These are phyloP conservation scores for Cepaea hortensis DNA, from an alignment of 2,888 invertebrate genomes.

Conservation along the genomic window DNA sequence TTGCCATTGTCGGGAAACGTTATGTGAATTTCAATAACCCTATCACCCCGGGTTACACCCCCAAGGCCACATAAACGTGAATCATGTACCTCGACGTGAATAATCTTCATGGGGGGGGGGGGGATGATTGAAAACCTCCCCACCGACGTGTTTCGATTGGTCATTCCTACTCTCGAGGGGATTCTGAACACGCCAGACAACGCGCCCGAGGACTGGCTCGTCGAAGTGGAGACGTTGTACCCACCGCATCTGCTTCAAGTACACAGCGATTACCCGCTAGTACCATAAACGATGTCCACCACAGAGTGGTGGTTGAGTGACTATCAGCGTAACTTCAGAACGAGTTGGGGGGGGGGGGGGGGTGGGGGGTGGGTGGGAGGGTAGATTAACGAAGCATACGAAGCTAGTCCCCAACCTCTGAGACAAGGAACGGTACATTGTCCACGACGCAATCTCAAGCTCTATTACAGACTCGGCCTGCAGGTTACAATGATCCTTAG, in stretches of 20 bases:
- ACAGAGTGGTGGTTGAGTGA: conserved; percentile 32
- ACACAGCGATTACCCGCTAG: conserved; percentile 69
- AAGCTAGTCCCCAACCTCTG: conserved; percentile 22
- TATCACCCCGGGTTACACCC: neutral
- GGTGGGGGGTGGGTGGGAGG: no score
- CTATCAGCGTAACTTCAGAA: neutral
- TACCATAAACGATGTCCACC: conserved; percentile 43
- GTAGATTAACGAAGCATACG: no score
- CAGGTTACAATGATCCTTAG: conserved; percentile 61
- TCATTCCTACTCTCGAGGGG: neutral
- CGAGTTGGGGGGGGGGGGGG: neutral
- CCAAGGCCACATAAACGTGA: neutral
- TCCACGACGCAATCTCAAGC: no score
- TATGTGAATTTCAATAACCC: neutral
- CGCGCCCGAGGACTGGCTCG: conserved; percentile 63
- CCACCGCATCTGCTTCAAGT: conserved; percentile 71
- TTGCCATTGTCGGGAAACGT: no score
- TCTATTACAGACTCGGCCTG: conserved; percentile 53
- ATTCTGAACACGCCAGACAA: neutral
- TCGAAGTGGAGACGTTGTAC: conserved; percentile 77
- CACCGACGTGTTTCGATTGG: neutral
- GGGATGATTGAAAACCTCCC: no score
- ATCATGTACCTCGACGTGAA: neutral
- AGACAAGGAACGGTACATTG: neutral
- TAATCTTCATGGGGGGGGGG: no score